Base-by-base conservation (phyloP, 1,140 invertebrate species). In the Musca vetustissima region DNA sequence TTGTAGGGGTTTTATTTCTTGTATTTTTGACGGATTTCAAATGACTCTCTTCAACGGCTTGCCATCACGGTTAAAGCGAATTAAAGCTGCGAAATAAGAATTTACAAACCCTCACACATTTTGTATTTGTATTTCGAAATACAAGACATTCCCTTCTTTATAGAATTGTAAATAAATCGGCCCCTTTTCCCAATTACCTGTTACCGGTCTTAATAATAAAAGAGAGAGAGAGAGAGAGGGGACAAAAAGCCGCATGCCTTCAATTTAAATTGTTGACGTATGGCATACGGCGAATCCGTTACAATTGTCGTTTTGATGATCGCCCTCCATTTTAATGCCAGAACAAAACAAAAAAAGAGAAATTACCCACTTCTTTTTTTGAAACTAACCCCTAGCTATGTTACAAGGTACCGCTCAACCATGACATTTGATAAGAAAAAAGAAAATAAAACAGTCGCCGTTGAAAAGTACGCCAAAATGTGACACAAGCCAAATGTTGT, bases 211-310 rank as follows among this genome's bases (percentile, higher is more conserved):
- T 17, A 9, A 15, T 15, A 28, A n/a, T 4, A 43, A 13, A 43
- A 7, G 6, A 43, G 6, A 43, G 28, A 28, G 3, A 28, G 7
- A 59, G 28, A 59, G n/a, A 6, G 4, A 25, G 14, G 25, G 11
- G 11, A 32, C 14, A 61, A 14, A 36, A 19, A 61, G 21, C 22
- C 19, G 21, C 32, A 61, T 61, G 24, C 21, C 2, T 25, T 28
- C 13, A 36, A n/a, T 43, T 36, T 43, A 61, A 61, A 61, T 19
- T 11, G 9, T 36, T 43, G 57, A 43, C 28, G 57, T 36, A n/a
- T 65, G 64, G 48, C 64, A 65, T 22, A 65, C 43, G 64, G 64
- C 48, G 64, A 65, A 65, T 65, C 43, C 64, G 64, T 65, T 65
- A 65, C 64, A 50, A 65, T 65, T 48, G 48, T 65, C 43, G 14